Conservation (phyloP, 2,888 invertebrate species). For the Desoria tigrina region DNA sequence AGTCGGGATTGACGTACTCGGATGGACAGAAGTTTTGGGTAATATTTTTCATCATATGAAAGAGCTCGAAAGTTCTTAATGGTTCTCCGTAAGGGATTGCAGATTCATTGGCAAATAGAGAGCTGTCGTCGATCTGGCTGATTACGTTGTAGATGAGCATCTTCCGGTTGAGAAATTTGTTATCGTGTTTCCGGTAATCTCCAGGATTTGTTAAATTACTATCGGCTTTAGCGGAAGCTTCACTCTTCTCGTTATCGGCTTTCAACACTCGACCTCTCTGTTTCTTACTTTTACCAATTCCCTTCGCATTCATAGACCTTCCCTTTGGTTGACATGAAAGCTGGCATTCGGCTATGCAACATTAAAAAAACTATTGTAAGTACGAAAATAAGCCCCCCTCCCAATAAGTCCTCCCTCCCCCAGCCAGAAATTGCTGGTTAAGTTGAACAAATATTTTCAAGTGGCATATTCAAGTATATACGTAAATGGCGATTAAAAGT, state of each 20-base stretch:
- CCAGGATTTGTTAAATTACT: conserved; percentile 30
- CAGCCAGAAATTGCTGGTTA: too few species aligned
- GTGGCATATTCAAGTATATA: too few species aligned
- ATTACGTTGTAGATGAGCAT: conserved; percentile 43
- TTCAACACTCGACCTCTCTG: not conserved
- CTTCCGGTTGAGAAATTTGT: conserved; percentile 43
- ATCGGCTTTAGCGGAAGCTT: conserved; percentile 8
- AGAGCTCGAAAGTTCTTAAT: conserved; percentile 40
- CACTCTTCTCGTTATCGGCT: not conserved
- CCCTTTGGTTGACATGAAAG: conserved; percentile 12
- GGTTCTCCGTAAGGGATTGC: conserved; percentile 34
- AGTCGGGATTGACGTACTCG: conserved; percentile 34
- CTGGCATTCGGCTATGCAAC: conserved; percentile 28
- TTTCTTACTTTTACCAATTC: not conserved
- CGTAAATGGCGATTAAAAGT: not conserved
- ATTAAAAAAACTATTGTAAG: not conserved
- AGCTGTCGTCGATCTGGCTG: conserved; percentile 20
- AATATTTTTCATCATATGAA: conserved; percentile 44
- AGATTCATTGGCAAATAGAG: not conserved
- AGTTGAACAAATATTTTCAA: too few species aligned
- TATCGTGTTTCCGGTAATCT: conserved; percentile 43
- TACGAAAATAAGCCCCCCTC: too few species aligned
- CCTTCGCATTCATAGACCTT: not conserved
- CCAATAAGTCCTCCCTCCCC: too few species aligned
- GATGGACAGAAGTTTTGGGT: conserved; percentile 33